Conservation (phyloP, 2,888 invertebrate species). For the Amblyteles armatorius region DNA sequence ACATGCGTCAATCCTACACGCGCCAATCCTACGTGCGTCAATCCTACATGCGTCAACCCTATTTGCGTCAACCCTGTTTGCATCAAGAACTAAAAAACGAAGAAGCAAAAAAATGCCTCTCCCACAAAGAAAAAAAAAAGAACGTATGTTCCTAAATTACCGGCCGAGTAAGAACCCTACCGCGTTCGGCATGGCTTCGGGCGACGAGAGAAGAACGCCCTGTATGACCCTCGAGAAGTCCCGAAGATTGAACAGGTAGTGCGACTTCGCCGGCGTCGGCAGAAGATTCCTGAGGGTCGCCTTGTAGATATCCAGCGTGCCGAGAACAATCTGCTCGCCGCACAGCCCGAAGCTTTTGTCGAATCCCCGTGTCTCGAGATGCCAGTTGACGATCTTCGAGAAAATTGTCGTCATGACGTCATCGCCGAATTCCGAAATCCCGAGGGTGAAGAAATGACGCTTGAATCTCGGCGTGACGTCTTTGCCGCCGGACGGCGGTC, state of each 20-base stretch:
- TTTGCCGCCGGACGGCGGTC: conserved; percentile 93
- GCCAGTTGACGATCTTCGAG: conserved; percentile 96
- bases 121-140: too few relatives aligned
- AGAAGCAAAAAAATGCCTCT: too few relatives aligned
- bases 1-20: too few relatives aligned
- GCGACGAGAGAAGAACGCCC: conserved; percentile 92
- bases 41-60: too few relatives aligned
- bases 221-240: conserved; percentile 97
- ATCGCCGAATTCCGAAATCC: conserved; percentile 96
- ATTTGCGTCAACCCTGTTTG: too few relatives aligned
- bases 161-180: conserved; percentile 72
- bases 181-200: conserved; percentile 93
- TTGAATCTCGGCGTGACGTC: conserved; percentile 94
- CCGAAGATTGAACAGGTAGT: conserved; percentile 97
- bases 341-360: conserved; percentile 95
- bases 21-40: too few relatives aligned
- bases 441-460: conserved; percentile 93
- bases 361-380: conserved; percentile 96
- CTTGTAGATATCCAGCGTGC: conserved; percentile 95
- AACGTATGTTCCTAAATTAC: too few relatives aligned
- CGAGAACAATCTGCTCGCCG: conserved; percentile 93
- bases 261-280: conserved; percentile 97
- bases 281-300: conserved; percentile 91
- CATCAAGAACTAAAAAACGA: too few relatives aligned
- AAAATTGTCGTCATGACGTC: conserved; percentile 94